A percentile compares a stretch with the other conserved stretches of the same genome.
These are phyloP conservation scores for Amphimallon solstitiale DNA, from an alignment of 2,888 invertebrate genomes.

Conservation along the genomic window DNA sequence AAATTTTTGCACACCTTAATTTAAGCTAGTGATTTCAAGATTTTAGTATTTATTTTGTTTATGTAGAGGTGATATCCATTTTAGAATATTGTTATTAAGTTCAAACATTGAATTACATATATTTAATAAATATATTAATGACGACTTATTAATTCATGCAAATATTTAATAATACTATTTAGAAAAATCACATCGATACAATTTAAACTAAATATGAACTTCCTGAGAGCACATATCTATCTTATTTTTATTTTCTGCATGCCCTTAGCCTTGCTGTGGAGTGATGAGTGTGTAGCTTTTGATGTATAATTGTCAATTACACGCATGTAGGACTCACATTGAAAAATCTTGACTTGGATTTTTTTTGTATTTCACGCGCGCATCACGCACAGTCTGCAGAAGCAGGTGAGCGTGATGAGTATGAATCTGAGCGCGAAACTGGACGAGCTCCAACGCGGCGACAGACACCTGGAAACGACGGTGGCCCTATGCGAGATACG, in stretches of 20 bases:
- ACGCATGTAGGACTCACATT: neutral
- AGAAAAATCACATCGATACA: neutral
- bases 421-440: slow-evolving; percentile 94
- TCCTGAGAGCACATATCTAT: neutral
- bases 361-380: slow-evolving; percentile 19
- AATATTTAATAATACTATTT: no score
- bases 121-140: no score
- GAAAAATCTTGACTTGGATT: neutral
- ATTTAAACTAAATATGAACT: neutral
- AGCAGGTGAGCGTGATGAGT: slow-evolving; percentile 98
- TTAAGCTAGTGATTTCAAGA: no score
- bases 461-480: slow-evolving; percentile 92
- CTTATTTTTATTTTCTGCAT: slow-evolving; percentile 5
- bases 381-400: slow-evolving; percentile 81
- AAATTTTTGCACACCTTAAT: no score
- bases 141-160: no score
- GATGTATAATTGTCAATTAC: neutral
- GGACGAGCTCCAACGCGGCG: slow-evolving; percentile 89
- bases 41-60: no score
- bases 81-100: no score
- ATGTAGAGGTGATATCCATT: no score
- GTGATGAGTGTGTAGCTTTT: neutral
- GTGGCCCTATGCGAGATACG: slow-evolving; percentile 94
- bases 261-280: neutral
- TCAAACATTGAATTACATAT: no score